Percentiles rank a stretch among this genome's conserved stretches.
Evolutionary conservation across 2,113 vertebrate species (phyloP).

Genomic region (Forbesichthys agassizii): DNA sequence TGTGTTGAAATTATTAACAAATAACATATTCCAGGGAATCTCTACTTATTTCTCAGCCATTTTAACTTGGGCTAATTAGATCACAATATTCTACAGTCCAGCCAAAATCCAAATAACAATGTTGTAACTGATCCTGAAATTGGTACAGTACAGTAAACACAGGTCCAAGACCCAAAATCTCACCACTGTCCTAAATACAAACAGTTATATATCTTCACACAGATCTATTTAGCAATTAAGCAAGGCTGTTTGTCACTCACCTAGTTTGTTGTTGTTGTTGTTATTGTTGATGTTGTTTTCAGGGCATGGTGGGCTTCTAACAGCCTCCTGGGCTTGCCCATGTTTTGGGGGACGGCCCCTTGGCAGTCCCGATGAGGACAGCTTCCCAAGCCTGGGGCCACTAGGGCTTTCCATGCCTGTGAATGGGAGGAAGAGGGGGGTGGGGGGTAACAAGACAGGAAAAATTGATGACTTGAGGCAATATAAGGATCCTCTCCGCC

Average conservation of each 20-base stretch:
- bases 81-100: too few relatives aligned
- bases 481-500: slow-evolving; percentile 9
- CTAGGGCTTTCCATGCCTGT: slow-evolving; percentile 89
- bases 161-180: slow-evolving; percentile 14
- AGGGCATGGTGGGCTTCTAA: slow-evolving; percentile 60
- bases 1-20: too few relatives aligned
- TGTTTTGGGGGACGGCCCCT: slow-evolving; percentile 80
- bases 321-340: slow-evolving; percentile 75
- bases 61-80: background rate
- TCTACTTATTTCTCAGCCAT: background rate
- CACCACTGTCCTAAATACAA: background rate
- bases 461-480: slow-evolving; percentile 7
- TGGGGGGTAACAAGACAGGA: slow-evolving; percentile 41
- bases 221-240: slow-evolving; percentile 11
- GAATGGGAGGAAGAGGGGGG: slow-evolving; percentile 10
- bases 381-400: slow-evolving; percentile 83
- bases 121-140: slow-evolving; percentile 17
- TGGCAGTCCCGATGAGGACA: slow-evolving; percentile 77
- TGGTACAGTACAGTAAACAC: background rate
- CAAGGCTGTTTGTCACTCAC: slow-evolving; percentile 73
- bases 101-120: slow-evolving; percentile 3
- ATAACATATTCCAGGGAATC: background rate
- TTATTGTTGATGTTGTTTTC: slow-evolving; percentile 79
- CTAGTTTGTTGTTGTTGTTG: slow-evolving; percentile 79
- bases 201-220: background rate